Evolutionary conservation across 35 echinoderm and acorn worm genomes (phyloP).

Genomic region (Apostichopus japonicus): DNA sequence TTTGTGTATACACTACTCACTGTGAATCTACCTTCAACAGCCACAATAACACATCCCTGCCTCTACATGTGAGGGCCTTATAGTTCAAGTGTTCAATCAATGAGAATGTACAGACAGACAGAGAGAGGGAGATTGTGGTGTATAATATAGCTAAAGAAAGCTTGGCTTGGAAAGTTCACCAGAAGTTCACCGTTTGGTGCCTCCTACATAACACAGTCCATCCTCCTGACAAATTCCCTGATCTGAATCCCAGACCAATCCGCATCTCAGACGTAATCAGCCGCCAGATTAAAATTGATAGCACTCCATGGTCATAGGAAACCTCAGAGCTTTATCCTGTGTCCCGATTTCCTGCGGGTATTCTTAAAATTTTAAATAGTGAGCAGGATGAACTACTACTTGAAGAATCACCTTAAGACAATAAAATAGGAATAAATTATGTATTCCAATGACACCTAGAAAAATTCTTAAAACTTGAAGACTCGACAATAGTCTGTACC

Average conservation of each 20-base stretch:
- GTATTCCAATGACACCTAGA: too few relatives aligned
- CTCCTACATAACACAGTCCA: neutral
- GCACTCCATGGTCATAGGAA: too few relatives aligned
- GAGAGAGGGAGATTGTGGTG: neutral
- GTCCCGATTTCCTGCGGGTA: too few relatives aligned
- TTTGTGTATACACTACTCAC: neutral
- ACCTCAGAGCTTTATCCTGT: too few relatives aligned
- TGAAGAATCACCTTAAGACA: too few relatives aligned
- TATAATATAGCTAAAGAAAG: neutral
- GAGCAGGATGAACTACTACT: too few relatives aligned
- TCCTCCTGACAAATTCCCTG: neutral
- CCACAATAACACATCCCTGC: neutral
- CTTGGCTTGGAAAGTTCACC: neutral
- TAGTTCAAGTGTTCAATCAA: neutral
- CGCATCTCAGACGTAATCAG: neutral
- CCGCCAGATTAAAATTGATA: too few relatives aligned
- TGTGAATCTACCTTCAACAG: neutral
- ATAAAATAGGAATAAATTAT: too few relatives aligned
- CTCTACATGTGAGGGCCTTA: neutral
- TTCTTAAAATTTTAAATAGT: too few relatives aligned
- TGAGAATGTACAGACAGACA: neutral
- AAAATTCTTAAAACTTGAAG: too few relatives aligned
- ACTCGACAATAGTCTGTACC: too few relatives aligned
- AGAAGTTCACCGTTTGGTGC: neutral
- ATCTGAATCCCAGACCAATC: neutral